Percentiles rank a stretch among this genome's conserved stretches.
Conservation (phyloP, 2,888 invertebrate genomes). For the Cantharis flavilabris region DNA sequence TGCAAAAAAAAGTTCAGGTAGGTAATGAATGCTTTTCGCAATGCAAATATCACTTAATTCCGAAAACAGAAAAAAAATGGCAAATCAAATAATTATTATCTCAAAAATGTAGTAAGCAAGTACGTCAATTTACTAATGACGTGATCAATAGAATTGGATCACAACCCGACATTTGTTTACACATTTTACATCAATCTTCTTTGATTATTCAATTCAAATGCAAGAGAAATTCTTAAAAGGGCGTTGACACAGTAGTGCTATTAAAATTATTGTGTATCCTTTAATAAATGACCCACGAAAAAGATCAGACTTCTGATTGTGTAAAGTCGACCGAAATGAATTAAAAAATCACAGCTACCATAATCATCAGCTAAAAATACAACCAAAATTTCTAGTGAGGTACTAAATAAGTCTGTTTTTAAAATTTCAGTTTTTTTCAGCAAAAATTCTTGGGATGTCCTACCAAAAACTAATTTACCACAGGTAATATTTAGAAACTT, state of each 20-base stretch:
- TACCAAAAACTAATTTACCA: too few relatives aligned
- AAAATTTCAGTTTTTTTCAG: background rate
- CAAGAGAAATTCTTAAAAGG: background rate
- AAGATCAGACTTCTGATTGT: background rate
- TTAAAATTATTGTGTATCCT: background rate
- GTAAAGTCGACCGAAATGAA: background rate
- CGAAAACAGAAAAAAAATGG: background rate
- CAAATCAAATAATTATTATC: background rate
- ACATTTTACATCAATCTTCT: background rate
- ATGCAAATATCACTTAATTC: too few relatives aligned
- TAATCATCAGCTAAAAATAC: background rate
- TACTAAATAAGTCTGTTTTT: background rate
- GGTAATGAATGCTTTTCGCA: background rate
- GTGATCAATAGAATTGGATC: background rate
- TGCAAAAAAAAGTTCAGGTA: background rate
- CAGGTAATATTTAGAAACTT: too few relatives aligned
- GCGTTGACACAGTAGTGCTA: background rate
- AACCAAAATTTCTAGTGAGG: background rate
- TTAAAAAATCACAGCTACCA: background rate
- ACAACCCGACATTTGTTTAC: background rate
- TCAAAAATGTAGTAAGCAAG: background rate
- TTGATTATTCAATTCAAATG: background rate
- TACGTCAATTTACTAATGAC: background rate
- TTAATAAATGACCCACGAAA: background rate
- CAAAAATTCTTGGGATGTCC: background rate